Evolutionary conservation across 2,113 vertebrate species (phyloP), one percentile per base, ranked within the genome.

Genomic region (Thinocorus orbignyianus): DNA sequence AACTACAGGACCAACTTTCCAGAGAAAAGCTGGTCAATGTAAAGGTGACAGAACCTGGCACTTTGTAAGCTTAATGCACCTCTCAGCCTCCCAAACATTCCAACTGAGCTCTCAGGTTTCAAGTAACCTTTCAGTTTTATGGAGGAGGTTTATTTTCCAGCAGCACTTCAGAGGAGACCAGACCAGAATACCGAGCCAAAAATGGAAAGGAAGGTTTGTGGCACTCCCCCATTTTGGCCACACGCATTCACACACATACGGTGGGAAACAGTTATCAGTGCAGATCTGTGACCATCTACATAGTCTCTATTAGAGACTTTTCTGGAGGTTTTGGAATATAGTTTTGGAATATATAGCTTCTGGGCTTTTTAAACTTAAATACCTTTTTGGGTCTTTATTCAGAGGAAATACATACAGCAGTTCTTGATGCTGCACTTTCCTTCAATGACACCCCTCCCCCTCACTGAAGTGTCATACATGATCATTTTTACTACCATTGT

Each of bases 81-180:
- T 77, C 78, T 85, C n/a, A 77, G n/a, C 42, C 35, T 90, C 46
- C 17, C 1, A 77, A 81, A 90, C 22, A 13, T 46, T 93, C 42
- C 80, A 81, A 8, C 0, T 57, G 33, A 88, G 76, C 69, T 91
- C 71, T 61, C 61, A 81, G 61, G 65, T 33, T 71, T 35, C 26
- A 81, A 90, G 64, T 64, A 93, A 64, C 71, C 71, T 93, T 91
- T 77, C 74, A 71, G 85, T 80, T 94, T 96, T 88, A 96, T 52
- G 64, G 58, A 52, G 37, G 51, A 86, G 68, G 42, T 95, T 90
- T 81, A 52, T 62, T 88, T 90, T 95, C 69, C 86, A 88, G 65
- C 65, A 83, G 76, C 55, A 41, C 46, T 86, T 88, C 46, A 70
- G 84, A 72, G 78, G 61, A 77, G 49, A 89, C 39, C 81, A 85